Percentiles rank a stretch among this genome's conserved stretches.
These are phyloP conservation scores for Alosa alosa DNA, from an alignment of 2,113 vertebrate species.

Conservation along the genomic window DNA sequence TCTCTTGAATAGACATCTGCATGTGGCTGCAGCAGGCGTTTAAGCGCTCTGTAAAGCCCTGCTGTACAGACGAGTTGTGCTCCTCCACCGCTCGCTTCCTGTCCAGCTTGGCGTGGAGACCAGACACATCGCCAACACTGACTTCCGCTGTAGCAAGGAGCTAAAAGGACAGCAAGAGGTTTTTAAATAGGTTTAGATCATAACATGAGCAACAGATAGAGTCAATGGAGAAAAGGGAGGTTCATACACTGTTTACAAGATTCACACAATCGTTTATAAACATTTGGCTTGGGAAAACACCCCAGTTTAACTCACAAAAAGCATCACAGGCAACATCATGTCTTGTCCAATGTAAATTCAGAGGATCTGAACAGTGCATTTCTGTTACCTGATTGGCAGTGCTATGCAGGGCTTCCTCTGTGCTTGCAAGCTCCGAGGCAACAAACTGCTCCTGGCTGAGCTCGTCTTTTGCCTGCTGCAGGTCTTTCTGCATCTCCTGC, in stretches of 20 bases:
- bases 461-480: slow-evolving; percentile 77
- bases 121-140: slow-evolving; percentile 82
- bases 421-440: slow-evolving; percentile 68
- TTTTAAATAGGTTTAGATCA: background rate
- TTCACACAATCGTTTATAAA: too few relatives aligned
- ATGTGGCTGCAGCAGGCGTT: slow-evolving; percentile 75
- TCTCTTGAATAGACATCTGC: slow-evolving; percentile 74
- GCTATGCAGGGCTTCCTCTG: slow-evolving; percentile 77
- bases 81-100: slow-evolving; percentile 84
- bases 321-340: background rate
- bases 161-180: slow-evolving; percentile 56
- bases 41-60: slow-evolving; percentile 75
- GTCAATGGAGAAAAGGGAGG: background rate
- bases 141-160: slow-evolving; percentile 81
- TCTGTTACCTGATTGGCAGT: slow-evolving; percentile 79
- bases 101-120: slow-evolving; percentile 89
- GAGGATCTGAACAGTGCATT: background rate
- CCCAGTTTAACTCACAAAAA: background rate
- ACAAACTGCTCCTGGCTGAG: slow-evolving; percentile 83
- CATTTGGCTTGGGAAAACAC: background rate
- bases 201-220: background rate
- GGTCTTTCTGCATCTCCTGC: slow-evolving; percentile 76
- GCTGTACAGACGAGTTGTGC: slow-evolving; percentile 78
- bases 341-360: background rate
- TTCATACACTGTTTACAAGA: background rate